Evolutionary conservation across 2,113 vertebrate species (phyloP), one percentile per base, ranked within the genome.

Genomic region (Hucho hucho): DNA sequence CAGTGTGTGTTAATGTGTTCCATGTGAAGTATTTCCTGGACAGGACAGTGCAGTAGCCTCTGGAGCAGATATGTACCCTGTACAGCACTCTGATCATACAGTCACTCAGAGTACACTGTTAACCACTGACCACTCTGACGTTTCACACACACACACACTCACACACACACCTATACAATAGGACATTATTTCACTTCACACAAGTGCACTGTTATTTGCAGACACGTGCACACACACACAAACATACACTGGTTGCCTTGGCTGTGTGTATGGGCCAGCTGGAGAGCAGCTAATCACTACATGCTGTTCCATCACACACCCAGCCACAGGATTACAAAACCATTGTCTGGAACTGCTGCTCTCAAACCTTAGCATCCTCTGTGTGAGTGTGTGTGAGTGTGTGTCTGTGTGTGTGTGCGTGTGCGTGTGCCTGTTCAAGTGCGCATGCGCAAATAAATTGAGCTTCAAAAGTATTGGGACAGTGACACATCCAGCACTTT

Each of bases 261-360:
- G 67, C 71, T 70, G 46, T 32, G 69, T 66, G 20, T 37, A 61
- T 12, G 22, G 80, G 81, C 84, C 81, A 85, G 84, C 85, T 84
- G 82, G 82, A 87, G 71, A 24, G 3, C 69, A 80, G 79, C 58
- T 87, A 85, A 87, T 88, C 87, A 76, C 76, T 76, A 72, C 73
- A 81, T 43, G 37, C 37, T 43, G 64, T 87, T 87, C 80, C 79
- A 87, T 79, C 78, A 79, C 77, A 86, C 37, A 71, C 32, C 70
- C 68, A 65, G 73, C 81, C 71, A 1, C 79, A 82, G 37, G 70
- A 79, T 81, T 83, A 79, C 72, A 20, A 83, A 87, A 81, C 66
- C 73, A 18, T 61, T 61, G 49, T 14, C 49, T 53, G 49, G 12
- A 53, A 53, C 49, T 53, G 14, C 12, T 53, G 14, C 16, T 1